Conservation (phyloP, 2,888 invertebrate species). For the Epinotia brunnichana region DNA sequence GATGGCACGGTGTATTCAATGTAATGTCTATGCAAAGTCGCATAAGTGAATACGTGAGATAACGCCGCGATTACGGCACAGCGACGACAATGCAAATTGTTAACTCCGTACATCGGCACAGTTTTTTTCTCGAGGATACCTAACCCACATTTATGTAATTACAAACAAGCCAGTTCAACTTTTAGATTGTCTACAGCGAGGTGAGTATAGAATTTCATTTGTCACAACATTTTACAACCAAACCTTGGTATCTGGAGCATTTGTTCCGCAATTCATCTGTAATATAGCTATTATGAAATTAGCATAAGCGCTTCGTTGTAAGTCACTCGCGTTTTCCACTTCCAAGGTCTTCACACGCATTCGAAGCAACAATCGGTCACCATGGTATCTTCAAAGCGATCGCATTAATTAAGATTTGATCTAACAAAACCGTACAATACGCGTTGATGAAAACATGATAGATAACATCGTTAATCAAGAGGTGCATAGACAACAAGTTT, state of each 20-base stretch:
- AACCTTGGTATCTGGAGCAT: constrained; percentile 37
- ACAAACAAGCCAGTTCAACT: constrained; percentile 32
- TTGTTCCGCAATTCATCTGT: constrained; percentile 39
- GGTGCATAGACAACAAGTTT: constrained; percentile 14
- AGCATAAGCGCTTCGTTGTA: constrained; percentile 25
- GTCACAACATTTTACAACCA: constrained; percentile 35
- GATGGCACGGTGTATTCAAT: constrained; percentile 34
- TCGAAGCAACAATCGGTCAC: constrained; percentile 24
- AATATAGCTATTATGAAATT: constrained; percentile 30
- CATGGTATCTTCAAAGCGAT: constrained; percentile 21
- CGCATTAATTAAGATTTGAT: constrained; percentile 40
- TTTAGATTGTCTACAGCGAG: constrained; percentile 33
- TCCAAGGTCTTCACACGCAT: constrained; percentile 32
- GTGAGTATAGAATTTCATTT: constrained; percentile 34
- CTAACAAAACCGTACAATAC: constrained; percentile 32
- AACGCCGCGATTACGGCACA: constrained; percentile 52
- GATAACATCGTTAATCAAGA: constrained; percentile 42
- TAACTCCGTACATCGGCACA: constrained; percentile 58
- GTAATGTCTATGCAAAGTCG: constrained; percentile 43
- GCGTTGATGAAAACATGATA: constrained; percentile 37
- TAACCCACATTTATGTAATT: constrained; percentile 56
- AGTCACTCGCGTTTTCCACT: constrained; percentile 23
- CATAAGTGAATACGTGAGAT: constrained; percentile 54
- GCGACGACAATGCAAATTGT: constrained; percentile 57
- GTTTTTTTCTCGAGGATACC: constrained; percentile 52